A percentile compares a stretch with the other conserved stretches of the same genome.
Evolutionary conservation across 2,888 invertebrate species (phyloP).

Genomic region (Sesia apiformis): DNA sequence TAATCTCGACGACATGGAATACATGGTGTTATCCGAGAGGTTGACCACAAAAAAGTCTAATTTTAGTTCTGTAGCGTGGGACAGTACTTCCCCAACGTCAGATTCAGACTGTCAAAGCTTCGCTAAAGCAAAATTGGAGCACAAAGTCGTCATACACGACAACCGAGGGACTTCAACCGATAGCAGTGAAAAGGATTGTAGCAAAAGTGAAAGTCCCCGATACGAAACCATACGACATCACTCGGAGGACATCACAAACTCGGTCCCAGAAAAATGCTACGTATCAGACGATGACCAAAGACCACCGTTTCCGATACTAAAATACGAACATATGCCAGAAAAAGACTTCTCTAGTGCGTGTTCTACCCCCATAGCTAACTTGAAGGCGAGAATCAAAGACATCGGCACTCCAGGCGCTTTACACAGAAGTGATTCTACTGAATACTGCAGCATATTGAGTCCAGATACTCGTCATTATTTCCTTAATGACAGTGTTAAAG

Average conservation of each 20-base stretch:
- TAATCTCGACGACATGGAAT: conserved; percentile 49
- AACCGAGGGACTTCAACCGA: conserved; percentile 33
- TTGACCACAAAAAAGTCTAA: conserved; percentile 36
- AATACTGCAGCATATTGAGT: conserved; percentile 64
- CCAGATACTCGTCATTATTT: conserved; percentile 42
- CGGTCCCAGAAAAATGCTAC: conserved; percentile 35
- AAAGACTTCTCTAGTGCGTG: conserved; percentile 52
- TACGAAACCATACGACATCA: conserved; percentile 39
- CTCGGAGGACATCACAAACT: conserved; percentile 19
- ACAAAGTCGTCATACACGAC: conserved; percentile 40
- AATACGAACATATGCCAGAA: conserved; percentile 35
- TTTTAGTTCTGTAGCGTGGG: conserved; percentile 46
- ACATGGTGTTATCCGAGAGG: conserved; percentile 52
- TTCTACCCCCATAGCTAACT: conserved; percentile 54
- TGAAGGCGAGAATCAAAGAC: conserved; percentile 45
- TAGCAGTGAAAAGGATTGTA: conserved; percentile 40
- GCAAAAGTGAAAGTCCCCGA: conserved; percentile 35
- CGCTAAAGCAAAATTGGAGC: conserved; percentile 26
- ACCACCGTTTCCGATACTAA: conserved; percentile 17
- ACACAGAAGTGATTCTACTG: conserved; percentile 64
- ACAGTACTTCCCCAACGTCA: conserved; percentile 39
- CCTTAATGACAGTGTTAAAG: conserved; percentile 30
- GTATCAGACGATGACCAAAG: conserved; percentile 33
- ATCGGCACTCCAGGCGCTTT: conserved; percentile 46
- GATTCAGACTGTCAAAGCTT: conserved; percentile 52